A percentile compares a stretch with the other conserved stretches of the same genome.
phyloP scores from a whole-genome alignment of 37 sponge, comb jelly and placozoan species.

The Theonella swinhoei region DNA sequence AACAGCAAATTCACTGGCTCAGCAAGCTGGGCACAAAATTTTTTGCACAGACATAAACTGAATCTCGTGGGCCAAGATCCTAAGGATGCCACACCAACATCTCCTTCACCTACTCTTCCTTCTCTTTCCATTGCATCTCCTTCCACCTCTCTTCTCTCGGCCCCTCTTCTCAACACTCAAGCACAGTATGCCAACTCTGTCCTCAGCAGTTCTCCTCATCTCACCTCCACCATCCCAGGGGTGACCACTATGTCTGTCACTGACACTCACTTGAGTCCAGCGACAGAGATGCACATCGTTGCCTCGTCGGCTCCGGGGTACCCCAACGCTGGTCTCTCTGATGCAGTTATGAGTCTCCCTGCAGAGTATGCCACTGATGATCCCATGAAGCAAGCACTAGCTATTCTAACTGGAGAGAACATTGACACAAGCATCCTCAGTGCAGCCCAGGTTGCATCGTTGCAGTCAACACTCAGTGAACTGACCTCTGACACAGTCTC shows the following conservation, averaged over 20 bases:
- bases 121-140: neutral
- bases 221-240: conserved; percentile 4
- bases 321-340: neutral
- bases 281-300: conserved; percentile 28
- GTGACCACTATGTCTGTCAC: neutral
- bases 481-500: conserved; percentile 35
- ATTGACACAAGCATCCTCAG: conserved; percentile 24
- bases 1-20: conserved; percentile 81
- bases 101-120: neutral
- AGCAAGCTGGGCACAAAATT: conserved; percentile 91
- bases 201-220: neutral
- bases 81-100: neutral
- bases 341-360: neutral
- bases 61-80: conserved; percentile 26
- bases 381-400: conserved; percentile 55
- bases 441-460: conserved; percentile 18
- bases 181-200: neutral
- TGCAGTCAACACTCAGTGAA: conserved; percentile 53
- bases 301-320: conserved; percentile 10
- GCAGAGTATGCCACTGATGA: conserved; percentile 31
- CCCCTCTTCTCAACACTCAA: neutral
- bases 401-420: conserved; percentile 58
- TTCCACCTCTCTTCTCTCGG: neutral
- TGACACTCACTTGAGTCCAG: conserved; percentile 4
- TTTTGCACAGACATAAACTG: conserved; percentile 69